These are phyloP conservation scores for Xestoiulus laeticollis DNA, from an alignment of 2,888 invertebrate genomes.

Conservation along the genomic window DNA sequence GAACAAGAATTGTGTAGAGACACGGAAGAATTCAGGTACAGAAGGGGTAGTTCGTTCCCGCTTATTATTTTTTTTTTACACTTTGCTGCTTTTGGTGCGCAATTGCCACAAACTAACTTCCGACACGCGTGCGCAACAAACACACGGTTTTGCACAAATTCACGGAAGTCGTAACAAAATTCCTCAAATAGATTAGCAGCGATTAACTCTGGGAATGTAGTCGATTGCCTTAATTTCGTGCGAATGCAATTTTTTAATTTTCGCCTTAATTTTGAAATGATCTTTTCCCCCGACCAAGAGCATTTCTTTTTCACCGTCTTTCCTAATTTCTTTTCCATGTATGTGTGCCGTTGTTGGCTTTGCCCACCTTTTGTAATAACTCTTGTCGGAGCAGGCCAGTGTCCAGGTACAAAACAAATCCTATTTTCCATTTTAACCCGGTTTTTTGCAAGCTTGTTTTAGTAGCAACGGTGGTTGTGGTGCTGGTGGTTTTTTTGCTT, in stretches of 20 bases:
- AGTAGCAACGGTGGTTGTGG: neutral
- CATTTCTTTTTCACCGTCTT: neutral
- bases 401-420: neutral
- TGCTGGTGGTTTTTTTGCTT: neutral
- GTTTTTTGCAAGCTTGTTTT: neutral
- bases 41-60: neutral
- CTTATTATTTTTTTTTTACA: neutral
- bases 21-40: conserved; percentile 78
- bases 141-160: neutral
- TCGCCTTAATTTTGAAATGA: neutral
- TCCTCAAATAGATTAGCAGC: neutral
- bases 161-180: neutral
- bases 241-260: neutral
- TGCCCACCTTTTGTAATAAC: neutral
- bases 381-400: neutral
- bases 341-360: neutral
- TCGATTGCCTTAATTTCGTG: neutral
- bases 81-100: neutral
- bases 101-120: neutral
- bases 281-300: neutral
- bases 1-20: conserved; percentile 83
- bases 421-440: neutral
- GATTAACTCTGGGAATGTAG: neutral
- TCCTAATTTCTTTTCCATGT: neutral
- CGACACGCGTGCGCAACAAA: neutral